These are phyloP conservation scores for Cylloceria caligata DNA, from an alignment of 2,888 invertebrate genomes.

Conservation along the genomic window DNA sequence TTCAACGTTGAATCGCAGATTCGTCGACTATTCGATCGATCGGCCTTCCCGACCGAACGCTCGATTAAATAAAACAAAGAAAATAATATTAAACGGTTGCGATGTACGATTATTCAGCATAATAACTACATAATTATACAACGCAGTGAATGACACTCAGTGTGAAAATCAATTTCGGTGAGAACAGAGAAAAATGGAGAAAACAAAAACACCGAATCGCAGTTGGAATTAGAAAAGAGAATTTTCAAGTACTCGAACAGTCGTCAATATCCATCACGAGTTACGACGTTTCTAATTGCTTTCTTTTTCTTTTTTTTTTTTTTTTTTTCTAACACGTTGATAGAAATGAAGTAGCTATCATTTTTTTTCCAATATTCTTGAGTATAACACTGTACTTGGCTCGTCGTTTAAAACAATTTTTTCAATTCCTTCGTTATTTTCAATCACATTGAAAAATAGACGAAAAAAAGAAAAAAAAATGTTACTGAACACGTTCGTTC, in stretches of 20 bases:
- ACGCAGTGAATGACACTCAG: slow-evolving; percentile 56
- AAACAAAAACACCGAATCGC: slow-evolving; percentile 30
- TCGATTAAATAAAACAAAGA: slow-evolving; percentile 13
- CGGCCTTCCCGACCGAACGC: slow-evolving; percentile 49
- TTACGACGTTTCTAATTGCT: slow-evolving; percentile 37
- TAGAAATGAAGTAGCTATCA: slow-evolving; percentile 5
- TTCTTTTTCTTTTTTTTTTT: slow-evolving; percentile 7
- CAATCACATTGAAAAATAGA: slow-evolving; percentile 17
- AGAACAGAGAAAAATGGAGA: slow-evolving; percentile 14
- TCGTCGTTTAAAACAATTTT: slow-evolving; percentile 6
- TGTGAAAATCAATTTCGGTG: slow-evolving; percentile 40
- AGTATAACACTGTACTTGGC: slow-evolving; percentile 8
- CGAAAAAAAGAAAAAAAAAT: slow-evolving; percentile 21
- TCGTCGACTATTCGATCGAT: slow-evolving; percentile 61
- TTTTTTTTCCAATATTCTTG: too few relatives aligned
- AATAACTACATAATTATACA: slow-evolving; percentile 32
- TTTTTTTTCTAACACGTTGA: too few relatives aligned
- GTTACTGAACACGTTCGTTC: slow-evolving; percentile 18
- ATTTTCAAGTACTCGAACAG: slow-evolving; percentile 46
- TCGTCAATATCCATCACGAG: slow-evolving; percentile 31
- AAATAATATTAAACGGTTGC: slow-evolving; percentile 20
- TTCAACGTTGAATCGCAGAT: slow-evolving; percentile 56
- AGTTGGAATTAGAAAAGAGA: slow-evolving; percentile 47
- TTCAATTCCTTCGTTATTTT: background rate
- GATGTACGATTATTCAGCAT: slow-evolving; percentile 44